Base-by-base conservation (phyloP, 1,140 invertebrate genomes). In the Papilio polytes region DNA sequence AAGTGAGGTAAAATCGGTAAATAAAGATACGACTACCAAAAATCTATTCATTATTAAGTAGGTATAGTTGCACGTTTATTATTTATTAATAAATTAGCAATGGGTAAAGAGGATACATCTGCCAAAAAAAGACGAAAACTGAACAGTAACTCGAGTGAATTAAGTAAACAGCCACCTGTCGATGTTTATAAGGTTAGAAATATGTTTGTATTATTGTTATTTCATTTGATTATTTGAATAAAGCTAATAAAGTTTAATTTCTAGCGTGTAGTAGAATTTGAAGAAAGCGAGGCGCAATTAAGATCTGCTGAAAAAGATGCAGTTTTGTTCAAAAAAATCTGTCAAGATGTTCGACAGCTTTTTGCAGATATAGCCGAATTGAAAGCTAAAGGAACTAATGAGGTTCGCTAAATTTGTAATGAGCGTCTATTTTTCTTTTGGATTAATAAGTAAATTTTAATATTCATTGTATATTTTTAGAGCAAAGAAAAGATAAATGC, bases 241-340 rank as follows among this genome's bases (percentile, higher is more conserved):
- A 63, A 46, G n/a, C 59, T 53, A 74, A 74, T 59, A 26, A 56
- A 41, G 76, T 80, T 74, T 26, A 10, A 80, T 70, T 95, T 95
- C 9, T 82, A 97, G 96, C 96, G 94, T 89, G 96, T 97, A 66
- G 96, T 97, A 72, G 95, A 96, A 81, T 96, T 96, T 84, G 98
- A 98, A 94, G 97, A 98, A 91, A 95, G 96, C 78, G 97, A 98
- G 94, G 97, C 97, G 51, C 91, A 96, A 51, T 89, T 95, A 66
- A 92, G 97, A 82, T 95, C 96, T 73, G 95, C 96, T 10, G 96
- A 96, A 15, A 95, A 96, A 85, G 97, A 98, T 95, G 96, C 97
- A 3, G 88, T 95, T 81, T 92, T 96, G n/a, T 98, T 97, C 87
- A 96, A 96, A 79, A 94, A 96, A 77, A 96, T 96, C 22, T 97